phyloP scores from a whole-genome alignment of 2,888 invertebrate genomes.

The Amphimallon solstitiale region DNA sequence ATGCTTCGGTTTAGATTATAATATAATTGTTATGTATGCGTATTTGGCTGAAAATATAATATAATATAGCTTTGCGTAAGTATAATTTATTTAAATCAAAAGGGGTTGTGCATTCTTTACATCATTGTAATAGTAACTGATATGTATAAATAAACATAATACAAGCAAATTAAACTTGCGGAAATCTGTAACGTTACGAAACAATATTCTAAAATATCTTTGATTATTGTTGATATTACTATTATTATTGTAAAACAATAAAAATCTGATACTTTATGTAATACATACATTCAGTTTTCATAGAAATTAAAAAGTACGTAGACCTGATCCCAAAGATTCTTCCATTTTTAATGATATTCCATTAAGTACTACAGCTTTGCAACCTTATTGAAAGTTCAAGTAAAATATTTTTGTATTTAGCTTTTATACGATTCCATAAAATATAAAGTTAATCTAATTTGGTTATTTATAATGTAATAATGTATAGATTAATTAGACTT shows the following conservation, averaged over 20 bases:
- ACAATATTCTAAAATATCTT: neutral
- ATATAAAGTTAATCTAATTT: constrained; percentile 2
- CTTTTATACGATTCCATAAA: constrained; percentile 27
- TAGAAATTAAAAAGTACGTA: constrained; percentile 15
- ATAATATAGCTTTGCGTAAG: neutral
- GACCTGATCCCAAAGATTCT: neutral
- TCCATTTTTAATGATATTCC: constrained; percentile 15
- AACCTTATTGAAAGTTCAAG: constrained; percentile 15
- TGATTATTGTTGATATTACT: neutral
- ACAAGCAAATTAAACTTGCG: too few relatives aligned
- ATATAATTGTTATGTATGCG: constrained; percentile 3
- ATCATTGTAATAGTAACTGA: neutral
- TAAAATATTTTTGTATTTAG: constrained; percentile 33
- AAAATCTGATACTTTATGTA: neutral
- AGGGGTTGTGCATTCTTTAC: constrained; percentile 18
- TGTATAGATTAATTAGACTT: neutral
- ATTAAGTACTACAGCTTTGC: constrained; percentile 11
- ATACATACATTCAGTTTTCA: constrained; percentile 22
- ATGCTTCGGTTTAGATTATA: constrained; percentile 11
- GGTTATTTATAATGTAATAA: neutral
- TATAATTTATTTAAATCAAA: constrained; percentile 15
- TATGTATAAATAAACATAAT: too few relatives aligned
- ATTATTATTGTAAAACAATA: too few relatives aligned
- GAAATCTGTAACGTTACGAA: neutral
- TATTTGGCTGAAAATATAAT: constrained; percentile 4